Percentiles rank a stretch among this genome's conserved stretches.
phyloP scores from a whole-genome alignment of 2,888 invertebrate species.

The Phytoseiulus persimilis region DNA sequence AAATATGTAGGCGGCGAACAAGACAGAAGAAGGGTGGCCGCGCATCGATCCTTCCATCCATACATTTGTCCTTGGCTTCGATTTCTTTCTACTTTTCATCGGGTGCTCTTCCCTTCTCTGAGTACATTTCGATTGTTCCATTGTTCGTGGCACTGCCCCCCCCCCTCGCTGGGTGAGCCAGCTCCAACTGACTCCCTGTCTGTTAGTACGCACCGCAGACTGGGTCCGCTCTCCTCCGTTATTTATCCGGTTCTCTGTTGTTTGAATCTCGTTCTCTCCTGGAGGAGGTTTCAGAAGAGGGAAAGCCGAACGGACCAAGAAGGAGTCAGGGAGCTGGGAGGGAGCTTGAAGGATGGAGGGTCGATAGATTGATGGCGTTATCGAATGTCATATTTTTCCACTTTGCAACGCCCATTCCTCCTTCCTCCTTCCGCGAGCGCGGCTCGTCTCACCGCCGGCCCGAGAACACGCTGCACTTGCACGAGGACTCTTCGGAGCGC shows the following conservation, averaged over 20 bases:
- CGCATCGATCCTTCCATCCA: not conserved
- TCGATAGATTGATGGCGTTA: not conserved
- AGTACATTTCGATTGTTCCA: not conserved
- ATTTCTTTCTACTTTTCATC: not conserved
- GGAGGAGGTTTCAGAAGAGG: not conserved
- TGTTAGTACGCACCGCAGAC: not conserved
- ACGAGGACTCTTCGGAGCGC: no score
- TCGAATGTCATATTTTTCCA: conserved; percentile 5
- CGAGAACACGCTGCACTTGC: no score
- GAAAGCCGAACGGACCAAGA: not conserved
- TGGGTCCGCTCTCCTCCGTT: not conserved
- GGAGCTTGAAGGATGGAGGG: not conserved
- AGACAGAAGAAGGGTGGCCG: not conserved
- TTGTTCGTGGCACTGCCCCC: not conserved
- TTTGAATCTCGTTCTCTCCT: not conserved
- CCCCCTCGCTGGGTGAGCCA: not conserved
- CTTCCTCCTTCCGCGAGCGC: not conserved
- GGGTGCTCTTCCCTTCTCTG: not conserved
- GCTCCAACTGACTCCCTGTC: not conserved
- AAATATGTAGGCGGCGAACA: not conserved
- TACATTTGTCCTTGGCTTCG: not conserved
- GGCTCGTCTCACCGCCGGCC: no score
- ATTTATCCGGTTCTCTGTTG: not conserved
- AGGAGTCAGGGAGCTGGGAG: not conserved
- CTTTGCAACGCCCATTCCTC: not conserved